Evolutionary conservation across 2,888 invertebrate genomes (phyloP).

Genomic region (Gandaritis pyraliata): DNA sequence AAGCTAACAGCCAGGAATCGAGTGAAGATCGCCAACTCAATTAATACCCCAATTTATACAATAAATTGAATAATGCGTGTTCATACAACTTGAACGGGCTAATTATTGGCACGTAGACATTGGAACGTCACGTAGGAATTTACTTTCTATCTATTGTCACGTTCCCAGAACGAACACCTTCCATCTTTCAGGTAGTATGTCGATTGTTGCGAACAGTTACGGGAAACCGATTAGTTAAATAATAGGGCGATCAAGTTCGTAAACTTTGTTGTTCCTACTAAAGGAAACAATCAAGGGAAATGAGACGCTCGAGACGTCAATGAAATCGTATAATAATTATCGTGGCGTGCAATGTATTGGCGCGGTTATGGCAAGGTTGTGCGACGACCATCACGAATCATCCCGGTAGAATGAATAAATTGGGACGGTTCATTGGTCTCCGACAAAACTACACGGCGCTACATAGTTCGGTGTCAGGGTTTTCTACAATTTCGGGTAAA

Average conservation of each 20-base stretch:
- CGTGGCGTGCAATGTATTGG: constrained; percentile 30
- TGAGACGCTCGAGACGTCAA: constrained; percentile 48
- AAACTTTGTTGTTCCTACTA: constrained; percentile 44
- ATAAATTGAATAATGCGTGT: constrained; percentile 31
- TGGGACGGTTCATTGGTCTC: constrained; percentile 33
- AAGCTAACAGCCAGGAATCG: neutral
- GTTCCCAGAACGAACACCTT: constrained; percentile 61
- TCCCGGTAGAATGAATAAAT: constrained; percentile 36
- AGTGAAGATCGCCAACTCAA: constrained; percentile 9
- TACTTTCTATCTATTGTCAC: constrained; percentile 67
- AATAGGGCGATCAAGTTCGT: constrained; percentile 32
- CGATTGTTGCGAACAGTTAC: constrained; percentile 39
- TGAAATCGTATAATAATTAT: constrained; percentile 49
- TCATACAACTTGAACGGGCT: constrained; percentile 25
- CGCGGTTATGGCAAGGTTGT: constrained; percentile 34
- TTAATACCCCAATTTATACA: constrained; percentile 27
- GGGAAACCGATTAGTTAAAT: constrained; percentile 35
- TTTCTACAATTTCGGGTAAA: constrained; percentile 4
- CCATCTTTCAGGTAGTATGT: constrained; percentile 50
- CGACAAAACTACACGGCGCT: constrained; percentile 12
- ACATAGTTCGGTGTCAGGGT: constrained; percentile 35
- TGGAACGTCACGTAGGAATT: constrained; percentile 59
- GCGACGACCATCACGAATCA: constrained; percentile 33
- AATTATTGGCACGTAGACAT: constrained; percentile 60
- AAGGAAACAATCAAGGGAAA: constrained; percentile 53